A percentile compares a stretch with the other conserved stretches of the same genome.
phyloP scores from a whole-genome alignment of 2,888 invertebrate species.

The Thelaira solivaga region DNA sequence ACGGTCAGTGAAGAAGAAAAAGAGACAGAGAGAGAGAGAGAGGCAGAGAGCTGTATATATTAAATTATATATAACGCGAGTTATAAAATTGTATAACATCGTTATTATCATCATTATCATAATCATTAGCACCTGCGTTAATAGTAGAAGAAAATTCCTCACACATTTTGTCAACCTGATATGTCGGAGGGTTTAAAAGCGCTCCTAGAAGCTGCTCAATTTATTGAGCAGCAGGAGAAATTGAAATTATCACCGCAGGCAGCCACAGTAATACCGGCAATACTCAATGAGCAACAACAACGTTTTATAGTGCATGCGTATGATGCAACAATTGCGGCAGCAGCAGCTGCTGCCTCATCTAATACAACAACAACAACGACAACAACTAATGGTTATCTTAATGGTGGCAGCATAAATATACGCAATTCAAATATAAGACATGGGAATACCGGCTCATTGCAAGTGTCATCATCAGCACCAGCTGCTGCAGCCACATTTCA shows the following conservation, averaged over 20 bases:
- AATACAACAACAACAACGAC: slow-evolving; percentile 39
- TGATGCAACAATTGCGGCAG: slow-evolving; percentile 57
- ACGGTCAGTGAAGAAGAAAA: no score
- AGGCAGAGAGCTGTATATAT: no score
- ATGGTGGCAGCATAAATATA: slow-evolving; percentile 54
- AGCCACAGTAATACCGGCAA: slow-evolving; percentile 58
- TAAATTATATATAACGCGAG: no score
- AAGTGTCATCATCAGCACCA: slow-evolving; percentile 66
- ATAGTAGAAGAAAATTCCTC: slow-evolving; percentile 33
- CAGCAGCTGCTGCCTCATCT: slow-evolving; percentile 21
- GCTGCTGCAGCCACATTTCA: slow-evolving; percentile 64
- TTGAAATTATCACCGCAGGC: slow-evolving; percentile 66
- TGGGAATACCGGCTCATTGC: slow-evolving; percentile 51
- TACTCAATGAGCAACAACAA: slow-evolving; percentile 60
- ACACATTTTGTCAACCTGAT: slow-evolving; percentile 63
- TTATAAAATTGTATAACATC: slow-evolving; percentile 3
- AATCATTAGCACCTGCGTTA: not conserved
- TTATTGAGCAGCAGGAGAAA: slow-evolving; percentile 74
- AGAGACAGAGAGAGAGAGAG: no score
- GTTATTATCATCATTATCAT: not conserved
- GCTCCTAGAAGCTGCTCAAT: slow-evolving; percentile 75
- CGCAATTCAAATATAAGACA: slow-evolving; percentile 57
- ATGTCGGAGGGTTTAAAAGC: slow-evolving; percentile 72
- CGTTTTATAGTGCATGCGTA: slow-evolving; percentile 54
- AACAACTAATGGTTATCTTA: slow-evolving; percentile 47